Evolutionary conservation across 2,888 invertebrate genomes (phyloP).

Genomic region (Andricus curvator): DNA sequence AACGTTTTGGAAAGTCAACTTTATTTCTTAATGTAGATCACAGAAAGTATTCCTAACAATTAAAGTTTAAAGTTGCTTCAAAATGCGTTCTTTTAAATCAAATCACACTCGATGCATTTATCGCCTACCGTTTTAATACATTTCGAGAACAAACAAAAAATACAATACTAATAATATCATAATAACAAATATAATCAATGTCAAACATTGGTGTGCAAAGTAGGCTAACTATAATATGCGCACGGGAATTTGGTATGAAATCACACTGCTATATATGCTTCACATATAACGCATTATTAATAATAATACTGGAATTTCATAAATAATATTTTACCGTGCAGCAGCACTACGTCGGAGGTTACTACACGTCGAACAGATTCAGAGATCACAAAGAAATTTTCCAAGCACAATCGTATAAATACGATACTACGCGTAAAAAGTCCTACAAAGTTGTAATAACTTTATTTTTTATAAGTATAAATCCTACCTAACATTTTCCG

Average conservation of each 20-base stretch:
- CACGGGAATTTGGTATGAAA: neutral
- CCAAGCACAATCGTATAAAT: constrained; percentile 7
- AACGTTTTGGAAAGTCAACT: constrained; percentile 31
- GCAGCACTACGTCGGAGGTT: neutral
- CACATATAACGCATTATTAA: neutral
- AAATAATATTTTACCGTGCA: neutral
- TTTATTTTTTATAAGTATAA: neutral
- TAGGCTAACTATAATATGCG: neutral
- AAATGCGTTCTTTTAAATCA: neutral
- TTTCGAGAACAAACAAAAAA: neutral
- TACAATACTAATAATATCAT: too few relatives aligned
- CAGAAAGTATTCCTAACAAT: constrained; percentile 37
- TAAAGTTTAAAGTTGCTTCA: neutral
- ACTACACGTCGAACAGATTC: constrained; percentile 4
- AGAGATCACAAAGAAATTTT: neutral
- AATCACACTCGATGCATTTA: constrained; percentile 13
- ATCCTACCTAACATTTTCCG: constrained; percentile 9
- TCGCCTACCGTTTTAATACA: neutral
- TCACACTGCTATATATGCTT: neutral
- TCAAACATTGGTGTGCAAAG: neutral
- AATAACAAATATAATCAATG: too few relatives aligned
- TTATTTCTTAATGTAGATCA: constrained; percentile 36
- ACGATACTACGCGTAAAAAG: neutral
- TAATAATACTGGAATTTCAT: neutral
- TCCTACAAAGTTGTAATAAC: neutral